Base-by-base conservation (phyloP, 2,888 invertebrate genomes). In the Elysia crispata region DNA sequence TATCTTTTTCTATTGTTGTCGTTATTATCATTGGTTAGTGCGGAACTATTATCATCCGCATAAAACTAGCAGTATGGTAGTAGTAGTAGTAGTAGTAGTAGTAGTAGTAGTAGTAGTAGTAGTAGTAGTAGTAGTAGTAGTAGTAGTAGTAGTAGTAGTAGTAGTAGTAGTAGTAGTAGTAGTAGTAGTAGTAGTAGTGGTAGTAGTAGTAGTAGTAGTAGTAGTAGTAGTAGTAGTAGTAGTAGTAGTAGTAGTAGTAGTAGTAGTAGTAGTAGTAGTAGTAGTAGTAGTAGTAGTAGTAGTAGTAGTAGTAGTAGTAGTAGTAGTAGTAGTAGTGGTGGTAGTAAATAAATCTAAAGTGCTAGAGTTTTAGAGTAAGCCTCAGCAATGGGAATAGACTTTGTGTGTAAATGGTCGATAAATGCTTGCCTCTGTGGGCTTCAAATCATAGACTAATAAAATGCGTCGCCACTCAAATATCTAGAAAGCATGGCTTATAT, bases 141-240 rank as follows among this genome's bases (percentile, higher is more conserved):
- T 72, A 50, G 50, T 72, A 50, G 72, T 72, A 72, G 72, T 72
- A 72, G 72, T 72, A 50, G 50, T 72, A 72, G 72, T 72, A 72
- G 72, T 72, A 72, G 72, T 72, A 50, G 50, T 72, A 50, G 72
- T 72, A 72, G 72, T 72, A 72, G 72, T 72, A 25, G 31, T 72
- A 72, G 72, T 72, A 50, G 50, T 72, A 20, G 50, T 50, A 50
- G 72, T 54, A 23, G 50, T 72, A 50, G 72, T 72, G 49, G 72
- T 49, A 72, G 28, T 0, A 23, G 11, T 28, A 31, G 33, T 28
- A 69, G 66, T 11, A 25, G 66, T 13, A 30, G 18, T 1, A 31
- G 66, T 23, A 66, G 8, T 8, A 66, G 66, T 20, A 31, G 6
- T 25, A 18, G 5, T 1, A 6, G 70, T 13, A 70, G 70, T 31